Conservation (phyloP, 1,140 invertebrate genomes). For the Bemisia tabaci region DNA sequence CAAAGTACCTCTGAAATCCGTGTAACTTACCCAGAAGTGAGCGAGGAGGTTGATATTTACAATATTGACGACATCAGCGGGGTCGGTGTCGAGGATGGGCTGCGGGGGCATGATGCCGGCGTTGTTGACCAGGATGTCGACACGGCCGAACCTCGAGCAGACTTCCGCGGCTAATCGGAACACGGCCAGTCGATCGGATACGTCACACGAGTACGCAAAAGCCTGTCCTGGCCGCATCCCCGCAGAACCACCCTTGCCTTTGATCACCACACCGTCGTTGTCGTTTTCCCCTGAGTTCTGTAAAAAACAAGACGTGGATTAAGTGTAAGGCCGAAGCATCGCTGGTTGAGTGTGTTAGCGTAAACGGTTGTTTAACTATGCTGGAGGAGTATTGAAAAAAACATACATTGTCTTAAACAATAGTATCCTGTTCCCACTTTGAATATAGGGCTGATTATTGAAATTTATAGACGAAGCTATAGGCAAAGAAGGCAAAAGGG, state of each 20-base stretch:
- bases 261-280: background rate
- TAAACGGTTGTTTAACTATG: too few species aligned
- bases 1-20: too few species aligned
- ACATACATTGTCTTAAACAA: too few species aligned
- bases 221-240: conserved; percentile 17
- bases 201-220: conserved; percentile 43
- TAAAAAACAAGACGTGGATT: too few species aligned
- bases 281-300: background rate
- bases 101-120: conserved; percentile 72
- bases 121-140: conserved; percentile 65
- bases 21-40: conserved; percentile 59
- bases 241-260: background rate
- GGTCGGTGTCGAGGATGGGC: conserved; percentile 44
- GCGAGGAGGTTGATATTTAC: conserved; percentile 64
- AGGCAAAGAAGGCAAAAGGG: too few species aligned
- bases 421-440: too few species aligned
- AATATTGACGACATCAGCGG: conserved; percentile 46
- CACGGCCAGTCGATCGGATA: conserved; percentile 42
- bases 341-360: too few species aligned
- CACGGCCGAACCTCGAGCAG: conserved; percentile 44
- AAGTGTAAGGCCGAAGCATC: too few species aligned
- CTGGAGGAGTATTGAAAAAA: too few species aligned
- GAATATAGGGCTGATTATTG: too few species aligned
- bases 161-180: conserved; percentile 34
- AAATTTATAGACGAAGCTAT: too few species aligned